Base-by-base conservation (phyloP, 2,797 vertebrate species). In the Urophycis tenuis region DNA sequence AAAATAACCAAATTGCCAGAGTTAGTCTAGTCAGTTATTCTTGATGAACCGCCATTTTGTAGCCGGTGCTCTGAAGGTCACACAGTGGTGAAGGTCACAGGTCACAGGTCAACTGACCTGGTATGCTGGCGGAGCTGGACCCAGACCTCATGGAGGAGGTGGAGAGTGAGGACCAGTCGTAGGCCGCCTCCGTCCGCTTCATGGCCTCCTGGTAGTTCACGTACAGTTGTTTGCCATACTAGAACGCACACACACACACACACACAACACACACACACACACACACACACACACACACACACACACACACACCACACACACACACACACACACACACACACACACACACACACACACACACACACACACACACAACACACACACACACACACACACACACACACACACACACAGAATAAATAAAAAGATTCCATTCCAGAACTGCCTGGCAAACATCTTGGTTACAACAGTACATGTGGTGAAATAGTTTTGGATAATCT, bases 151-250 rank as follows among this genome's bases (percentile, higher is more conserved):
- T 98, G 87, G 97, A 99, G 84, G 97, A 94, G 82, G 95, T 98
- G 71, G 97, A 99, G 71, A 99, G 92, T 36, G 97, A 99, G 32
- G 97, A 98, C 97, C 97, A 99, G 72, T 99, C 97, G 72, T 96
- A 98, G 0, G 96, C 96, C 0, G 96, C 95, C 87, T 99, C 97
- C 4, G 97, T 97, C 81, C 96, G 95, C 91, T 97, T 99, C 94
- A 98, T 22, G 34, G 97, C 97, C 87, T 99, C 97, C 89, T 99
- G 97, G 90, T 99, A 99, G 91, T 98, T 99, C 78, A 92, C 81
- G 75, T 98, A 99, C 0, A 99, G 92, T 45, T 97, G 96, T 86
- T 96, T 99, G 80, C 97, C 97, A 15, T 99, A 99, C 97, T 99
- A 36, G 1, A 15, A 0, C 33, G 41, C 49, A 77, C 32, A 77